Percentiles rank a stretch among this genome's conserved stretches.
Evolutionary conservation across 2,797 vertebrate genomes (phyloP).

Genomic region (Periophthalmus magnuspinnatus): DNA sequence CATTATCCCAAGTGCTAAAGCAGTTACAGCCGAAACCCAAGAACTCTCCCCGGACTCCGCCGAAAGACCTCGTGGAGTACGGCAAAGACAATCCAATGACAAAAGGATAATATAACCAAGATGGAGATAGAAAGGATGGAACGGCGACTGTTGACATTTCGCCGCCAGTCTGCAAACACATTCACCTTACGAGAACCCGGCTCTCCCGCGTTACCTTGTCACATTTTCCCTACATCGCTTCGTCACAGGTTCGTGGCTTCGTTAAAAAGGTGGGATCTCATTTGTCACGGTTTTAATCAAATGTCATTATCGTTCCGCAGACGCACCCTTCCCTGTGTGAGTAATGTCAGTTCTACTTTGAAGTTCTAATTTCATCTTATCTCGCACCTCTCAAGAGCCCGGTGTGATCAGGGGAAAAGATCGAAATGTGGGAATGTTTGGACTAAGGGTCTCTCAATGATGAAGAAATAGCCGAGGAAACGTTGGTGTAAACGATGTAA

Average conservation of each 20-base stretch:
- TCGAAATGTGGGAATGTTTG: neutral
- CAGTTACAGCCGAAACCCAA: conserved; percentile 61
- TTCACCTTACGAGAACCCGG: neutral
- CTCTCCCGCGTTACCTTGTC: conserved; percentile 1
- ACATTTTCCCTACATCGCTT: conserved; percentile 28
- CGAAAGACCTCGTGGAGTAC: conserved; percentile 33
- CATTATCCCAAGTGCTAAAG: conserved; percentile 65
- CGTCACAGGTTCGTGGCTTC: conserved; percentile 57
- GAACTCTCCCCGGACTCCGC: conserved; percentile 41
- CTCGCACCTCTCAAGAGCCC: conserved; percentile 29
- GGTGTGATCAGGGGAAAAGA: conserved; percentile 21
- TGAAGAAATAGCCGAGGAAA: conserved; percentile 2
- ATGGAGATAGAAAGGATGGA: conserved; percentile 3
- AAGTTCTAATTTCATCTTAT: conserved; percentile 36
- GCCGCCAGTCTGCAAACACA: conserved; percentile 10
- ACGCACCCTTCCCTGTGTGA: conserved; percentile 23
- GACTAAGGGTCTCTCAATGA: conserved; percentile 2
- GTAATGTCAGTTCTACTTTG: conserved; percentile 52
- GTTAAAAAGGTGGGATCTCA: conserved; percentile 53
- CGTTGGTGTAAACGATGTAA: too few relatives aligned
- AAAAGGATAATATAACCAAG: conserved; percentile 12
- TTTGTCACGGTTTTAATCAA: conserved; percentile 68
- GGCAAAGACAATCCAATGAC: conserved; percentile 36
- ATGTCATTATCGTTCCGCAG: conserved; percentile 66
- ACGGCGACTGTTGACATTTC: conserved; percentile 34